These are phyloP conservation scores for Meloidogyne chitwoodi DNA, from an alignment of 1,140 invertebrate species.

Conservation along the genomic window DNA sequence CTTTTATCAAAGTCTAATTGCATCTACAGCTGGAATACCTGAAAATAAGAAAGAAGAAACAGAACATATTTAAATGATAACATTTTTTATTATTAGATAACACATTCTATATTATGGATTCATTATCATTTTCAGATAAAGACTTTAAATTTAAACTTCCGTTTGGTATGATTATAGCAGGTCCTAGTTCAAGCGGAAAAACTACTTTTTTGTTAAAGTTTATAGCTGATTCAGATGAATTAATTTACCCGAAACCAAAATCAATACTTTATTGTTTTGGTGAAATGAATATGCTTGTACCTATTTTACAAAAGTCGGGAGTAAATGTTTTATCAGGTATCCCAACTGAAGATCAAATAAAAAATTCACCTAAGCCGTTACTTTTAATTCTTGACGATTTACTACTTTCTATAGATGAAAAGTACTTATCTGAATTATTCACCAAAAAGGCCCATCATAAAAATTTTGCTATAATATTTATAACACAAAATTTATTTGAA, in stretches of 20 bases:
- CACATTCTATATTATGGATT: neutral
- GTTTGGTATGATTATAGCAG: slow-evolving; percentile 9
- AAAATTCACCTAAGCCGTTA: neutral
- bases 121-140: neutral
- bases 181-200: slow-evolving; percentile 6
- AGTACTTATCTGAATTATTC: no score
- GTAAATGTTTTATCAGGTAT: slow-evolving; percentile 3
- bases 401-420: no score
- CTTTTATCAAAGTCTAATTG: neutral
- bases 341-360: slow-evolving; percentile 8
- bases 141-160: slow-evolving; percentile 6
- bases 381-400: slow-evolving; percentile 7
- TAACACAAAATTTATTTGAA: slow-evolving; percentile 19
- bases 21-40: neutral
- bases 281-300: neutral
- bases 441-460: slow-evolving; percentile 19
- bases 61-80: no score
- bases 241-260: neutral
- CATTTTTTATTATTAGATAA: no score
- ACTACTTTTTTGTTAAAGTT: slow-evolving; percentile 4
- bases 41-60: no score
- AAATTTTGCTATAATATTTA: neutral
- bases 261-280: slow-evolving; percentile 7
- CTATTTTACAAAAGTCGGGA: slow-evolving; percentile 7
- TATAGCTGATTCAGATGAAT: neutral